Evolutionary conservation across 2,888 invertebrate species (phyloP).

Genomic region (Agrilus biguttatus): DNA sequence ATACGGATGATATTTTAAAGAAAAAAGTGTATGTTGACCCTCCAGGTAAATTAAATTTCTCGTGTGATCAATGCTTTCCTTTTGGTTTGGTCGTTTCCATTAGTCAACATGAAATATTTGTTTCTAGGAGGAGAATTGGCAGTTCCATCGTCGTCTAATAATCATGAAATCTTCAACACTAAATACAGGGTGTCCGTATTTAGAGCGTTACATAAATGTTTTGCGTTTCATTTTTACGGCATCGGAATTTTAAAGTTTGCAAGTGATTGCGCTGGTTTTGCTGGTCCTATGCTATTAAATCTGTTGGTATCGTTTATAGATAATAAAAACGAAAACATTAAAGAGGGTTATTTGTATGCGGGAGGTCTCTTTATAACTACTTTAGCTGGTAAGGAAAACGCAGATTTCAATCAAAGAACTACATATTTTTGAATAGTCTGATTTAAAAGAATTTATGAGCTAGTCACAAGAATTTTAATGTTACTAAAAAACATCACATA

Average conservation of each 20-base stretch:
- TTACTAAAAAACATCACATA: no score
- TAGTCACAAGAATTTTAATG: no score
- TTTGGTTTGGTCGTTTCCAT: no score
- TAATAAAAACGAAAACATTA: conserved; percentile 48
- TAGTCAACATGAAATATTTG: no score
- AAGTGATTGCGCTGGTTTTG: conserved; percentile 73
- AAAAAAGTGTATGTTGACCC: conserved; percentile 9
- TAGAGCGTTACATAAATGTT: conserved; percentile 56
- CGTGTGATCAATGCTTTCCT: no score
- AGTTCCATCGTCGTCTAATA: no score
- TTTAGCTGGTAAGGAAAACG: conserved; percentile 44
- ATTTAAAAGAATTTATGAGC: no score
- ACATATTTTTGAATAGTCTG: no score
- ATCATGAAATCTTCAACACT: background rate
- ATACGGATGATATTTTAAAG: conserved; percentile 31
- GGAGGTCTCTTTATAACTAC: conserved; percentile 48
- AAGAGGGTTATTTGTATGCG: conserved; percentile 51
- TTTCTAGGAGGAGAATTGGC: no score
- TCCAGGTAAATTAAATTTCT: no score
- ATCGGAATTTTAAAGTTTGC: conserved; percentile 71
- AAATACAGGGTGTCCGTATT: conserved; percentile 38
- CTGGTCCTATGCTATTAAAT: conserved; percentile 78
- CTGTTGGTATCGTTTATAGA: conserved; percentile 67
- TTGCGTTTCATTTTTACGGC: conserved; percentile 69
- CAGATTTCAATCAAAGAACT: no score